Conservation (phyloP, 1,140 invertebrate genomes). For the Hypothenemus hampei region DNA sequence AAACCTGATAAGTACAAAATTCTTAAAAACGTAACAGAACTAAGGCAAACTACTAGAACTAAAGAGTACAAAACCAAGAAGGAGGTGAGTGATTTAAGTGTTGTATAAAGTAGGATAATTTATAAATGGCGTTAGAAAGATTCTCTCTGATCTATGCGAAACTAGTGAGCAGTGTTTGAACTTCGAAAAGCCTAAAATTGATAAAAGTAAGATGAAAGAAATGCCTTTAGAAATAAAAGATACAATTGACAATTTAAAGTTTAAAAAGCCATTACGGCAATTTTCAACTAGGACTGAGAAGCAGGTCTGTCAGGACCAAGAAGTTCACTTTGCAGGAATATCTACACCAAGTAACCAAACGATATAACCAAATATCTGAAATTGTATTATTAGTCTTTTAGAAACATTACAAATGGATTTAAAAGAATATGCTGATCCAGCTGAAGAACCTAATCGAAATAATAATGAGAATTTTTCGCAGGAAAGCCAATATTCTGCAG, state of each 20-base stretch:
- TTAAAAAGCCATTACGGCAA: slow-evolving; percentile 9
- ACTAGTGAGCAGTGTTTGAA: slow-evolving; percentile 15
- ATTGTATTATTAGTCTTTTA: too few species aligned
- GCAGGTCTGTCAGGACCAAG: not conserved
- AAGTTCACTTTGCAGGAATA: slow-evolving; percentile 10
- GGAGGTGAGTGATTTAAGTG: slow-evolving; percentile 6
- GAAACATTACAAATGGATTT: too few species aligned
- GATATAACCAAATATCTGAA: too few species aligned
- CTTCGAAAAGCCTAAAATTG: not conserved
- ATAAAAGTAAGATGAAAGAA: not conserved
- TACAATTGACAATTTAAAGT: slow-evolving; percentile 15
- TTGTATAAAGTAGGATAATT: not conserved
- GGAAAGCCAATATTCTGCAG: not conserved
- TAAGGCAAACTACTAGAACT: slow-evolving; percentile 3
- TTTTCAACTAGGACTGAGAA: slow-evolving; percentile 12
- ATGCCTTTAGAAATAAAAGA: slow-evolving; percentile 17
- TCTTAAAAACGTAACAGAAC: slow-evolving; percentile 6
- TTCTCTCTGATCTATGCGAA: slow-evolving; percentile 20
- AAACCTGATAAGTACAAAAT: too few species aligned
- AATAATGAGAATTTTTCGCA: too few species aligned
- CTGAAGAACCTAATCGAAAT: too few species aligned
- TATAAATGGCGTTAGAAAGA: slow-evolving; percentile 13
- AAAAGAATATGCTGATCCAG: too few species aligned
- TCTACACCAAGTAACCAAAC: too few species aligned
- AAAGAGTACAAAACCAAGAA: slow-evolving; percentile 14